Conservation (phyloP, 2,888 invertebrate species). For the Drosophila borealis region DNA sequence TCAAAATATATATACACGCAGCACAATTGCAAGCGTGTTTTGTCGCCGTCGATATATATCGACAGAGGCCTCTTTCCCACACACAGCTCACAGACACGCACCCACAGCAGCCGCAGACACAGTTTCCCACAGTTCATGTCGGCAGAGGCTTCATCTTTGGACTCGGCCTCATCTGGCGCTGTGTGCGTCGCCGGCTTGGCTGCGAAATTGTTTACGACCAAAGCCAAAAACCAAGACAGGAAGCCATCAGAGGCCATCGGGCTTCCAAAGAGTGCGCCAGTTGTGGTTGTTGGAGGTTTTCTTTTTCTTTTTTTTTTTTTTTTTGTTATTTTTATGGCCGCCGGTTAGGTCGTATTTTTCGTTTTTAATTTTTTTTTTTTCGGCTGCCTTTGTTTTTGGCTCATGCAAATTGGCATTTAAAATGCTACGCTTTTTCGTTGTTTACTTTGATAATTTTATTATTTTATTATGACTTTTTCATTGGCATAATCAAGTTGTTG, state of each 20-base stretch:
- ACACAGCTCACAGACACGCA: too few species aligned
- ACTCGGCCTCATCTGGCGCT: not conserved
- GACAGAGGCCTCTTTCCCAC: slow-evolving; percentile 10
- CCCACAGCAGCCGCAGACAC: slow-evolving; percentile 34
- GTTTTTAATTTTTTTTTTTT: slow-evolving; percentile 10
- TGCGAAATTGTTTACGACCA: slow-evolving; percentile 65
- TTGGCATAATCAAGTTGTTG: slow-evolving; percentile 41
- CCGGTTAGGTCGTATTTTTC: slow-evolving; percentile 21
- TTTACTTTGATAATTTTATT: slow-evolving; percentile 18
- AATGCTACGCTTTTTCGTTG: slow-evolving; percentile 9
- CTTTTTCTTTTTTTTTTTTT: slow-evolving; percentile 33
- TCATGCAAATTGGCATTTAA: slow-evolving; percentile 56
- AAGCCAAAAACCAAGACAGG: slow-evolving; percentile 57
- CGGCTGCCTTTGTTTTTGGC: slow-evolving; percentile 22
- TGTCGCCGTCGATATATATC: slow-evolving; percentile 10
- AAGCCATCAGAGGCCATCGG: slow-evolving; percentile 54
- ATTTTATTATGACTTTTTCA: slow-evolving; percentile 48
- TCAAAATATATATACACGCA: slow-evolving; percentile 28
- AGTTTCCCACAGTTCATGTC: slow-evolving; percentile 42
- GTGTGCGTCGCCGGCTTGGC: slow-evolving; percentile 56
- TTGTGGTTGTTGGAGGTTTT: slow-evolving; percentile 15
- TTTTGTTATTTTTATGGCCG: slow-evolving; percentile 8
- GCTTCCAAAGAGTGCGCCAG: slow-evolving; percentile 35
- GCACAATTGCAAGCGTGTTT: not conserved
- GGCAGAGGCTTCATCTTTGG: slow-evolving; percentile 21